Percentiles rank a stretch among this genome's conserved stretches.
Conservation (phyloP, 2,888 invertebrate species). For the Labia minor region DNA sequence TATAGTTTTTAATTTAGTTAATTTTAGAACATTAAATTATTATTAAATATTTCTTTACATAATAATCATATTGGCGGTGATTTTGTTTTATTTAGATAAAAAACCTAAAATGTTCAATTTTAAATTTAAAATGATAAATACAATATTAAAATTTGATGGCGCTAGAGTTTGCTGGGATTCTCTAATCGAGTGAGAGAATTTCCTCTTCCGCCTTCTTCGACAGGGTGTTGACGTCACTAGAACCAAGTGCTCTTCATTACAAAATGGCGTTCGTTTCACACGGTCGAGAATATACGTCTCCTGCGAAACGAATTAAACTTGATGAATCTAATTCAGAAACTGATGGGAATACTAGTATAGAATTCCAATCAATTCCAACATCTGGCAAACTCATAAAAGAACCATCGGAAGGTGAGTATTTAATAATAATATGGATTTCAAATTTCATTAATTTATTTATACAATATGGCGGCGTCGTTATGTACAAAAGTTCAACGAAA, state of each 20-base stretch:
- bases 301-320: conserved; percentile 28
- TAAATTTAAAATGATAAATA: too few species aligned
- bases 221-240: conserved; percentile 20
- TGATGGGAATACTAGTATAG: conserved; percentile 25
- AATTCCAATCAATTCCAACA: conserved; percentile 25
- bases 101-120: too few species aligned
- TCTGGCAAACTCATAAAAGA: conserved; percentile 25
- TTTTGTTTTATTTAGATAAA: too few species aligned
- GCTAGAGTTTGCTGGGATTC: too few species aligned
- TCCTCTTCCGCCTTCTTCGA: conserved; percentile 23
- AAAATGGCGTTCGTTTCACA: conserved; percentile 28
- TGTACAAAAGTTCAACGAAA: conserved; percentile 16
- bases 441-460: conserved; percentile 23
- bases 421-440: conserved; percentile 22
- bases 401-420: conserved; percentile 24
- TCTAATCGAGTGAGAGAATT: too few species aligned
- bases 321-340: conserved; percentile 26
- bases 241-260: conserved; percentile 14
- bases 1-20: too few species aligned
- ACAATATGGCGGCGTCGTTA: conserved; percentile 25
- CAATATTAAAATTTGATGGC: too few species aligned
- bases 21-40: too few species aligned
- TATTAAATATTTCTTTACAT: too few species aligned
- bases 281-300: conserved; percentile 27
- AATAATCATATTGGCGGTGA: too few species aligned